Percentiles rank a stretch among this genome's conserved stretches.
Evolutionary conservation across 2,888 invertebrate species (phyloP).

Genomic region (Sepiola atlantica): DNA sequence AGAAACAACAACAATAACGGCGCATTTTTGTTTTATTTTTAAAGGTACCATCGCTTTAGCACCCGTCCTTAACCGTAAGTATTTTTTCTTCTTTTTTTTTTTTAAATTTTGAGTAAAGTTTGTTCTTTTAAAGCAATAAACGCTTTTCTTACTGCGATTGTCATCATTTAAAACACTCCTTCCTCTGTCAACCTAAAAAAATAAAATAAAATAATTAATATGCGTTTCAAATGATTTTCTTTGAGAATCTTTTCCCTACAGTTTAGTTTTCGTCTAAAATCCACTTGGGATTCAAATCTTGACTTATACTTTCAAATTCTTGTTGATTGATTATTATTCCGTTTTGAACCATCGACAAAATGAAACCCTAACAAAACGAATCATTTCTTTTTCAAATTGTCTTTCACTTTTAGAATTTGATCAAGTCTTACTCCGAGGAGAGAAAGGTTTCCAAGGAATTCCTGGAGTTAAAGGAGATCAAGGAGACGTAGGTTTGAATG

Average conservation of each 20-base stretch:
- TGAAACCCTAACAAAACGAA: neutral
- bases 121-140: neutral
- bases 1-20: neutral
- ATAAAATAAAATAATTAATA: neutral
- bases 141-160: no score
- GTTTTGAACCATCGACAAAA: neutral
- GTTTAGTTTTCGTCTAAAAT: neutral
- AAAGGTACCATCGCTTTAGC: neutral
- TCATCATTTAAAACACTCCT: no score
- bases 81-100: neutral
- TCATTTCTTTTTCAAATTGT: neutral
- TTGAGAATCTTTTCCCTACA: neutral
- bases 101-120: neutral
- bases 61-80: neutral
- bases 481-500: slow-evolving; percentile 54
- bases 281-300: neutral
- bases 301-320: neutral
- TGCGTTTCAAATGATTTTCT: neutral
- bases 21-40: neutral
- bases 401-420: neutral
- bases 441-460: neutral
- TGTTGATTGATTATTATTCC: neutral
- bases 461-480: neutral
- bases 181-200: no score
- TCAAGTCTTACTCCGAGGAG: neutral